Evolutionary conservation across 2,888 invertebrate species (phyloP).

Genomic region (Tetragnatha montana): DNA sequence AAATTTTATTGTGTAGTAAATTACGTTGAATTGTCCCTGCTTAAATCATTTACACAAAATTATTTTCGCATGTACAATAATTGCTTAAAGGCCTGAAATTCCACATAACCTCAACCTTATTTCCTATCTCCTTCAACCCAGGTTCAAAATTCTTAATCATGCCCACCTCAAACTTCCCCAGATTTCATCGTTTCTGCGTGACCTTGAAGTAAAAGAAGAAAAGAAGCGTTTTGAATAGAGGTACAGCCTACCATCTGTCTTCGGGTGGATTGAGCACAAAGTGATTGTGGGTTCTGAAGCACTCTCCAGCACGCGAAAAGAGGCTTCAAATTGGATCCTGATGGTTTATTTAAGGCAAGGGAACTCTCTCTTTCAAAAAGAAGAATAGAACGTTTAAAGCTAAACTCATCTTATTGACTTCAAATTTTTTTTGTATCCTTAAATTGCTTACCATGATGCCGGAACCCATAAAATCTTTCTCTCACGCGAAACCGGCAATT

Average conservation of each 20-base stretch:
- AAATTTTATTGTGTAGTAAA: too few species aligned
- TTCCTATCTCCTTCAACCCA: too few species aligned
- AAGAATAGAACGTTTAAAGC: slow-evolving; percentile 15
- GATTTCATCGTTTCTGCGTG: not conserved
- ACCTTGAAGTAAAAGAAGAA: not conserved
- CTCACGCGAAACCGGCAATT: not conserved
- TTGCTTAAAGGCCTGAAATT: too few species aligned
- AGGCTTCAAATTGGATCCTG: slow-evolving; percentile 15
- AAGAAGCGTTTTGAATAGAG: slow-evolving; percentile 24
- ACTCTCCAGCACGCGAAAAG: slow-evolving; percentile 50
- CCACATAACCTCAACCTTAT: too few species aligned
- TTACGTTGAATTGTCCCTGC: too few species aligned
- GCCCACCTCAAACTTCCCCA: too few species aligned
- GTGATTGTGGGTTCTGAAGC: slow-evolving; percentile 45
- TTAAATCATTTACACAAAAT: too few species aligned
- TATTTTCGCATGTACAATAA: too few species aligned
- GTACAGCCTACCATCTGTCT: slow-evolving; percentile 21
- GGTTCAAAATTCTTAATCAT: too few species aligned
- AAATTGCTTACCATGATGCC: not conserved
- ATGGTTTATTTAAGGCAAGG: slow-evolving; percentile 27
- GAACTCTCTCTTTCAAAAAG: not conserved
- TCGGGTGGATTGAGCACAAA: slow-evolving; percentile 25
- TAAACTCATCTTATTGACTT: slow-evolving; percentile 15
- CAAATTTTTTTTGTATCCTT: slow-evolving; percentile 5
- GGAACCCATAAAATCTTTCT: not conserved